phyloP scores from a whole-genome alignment of 2,797 vertebrate genomes.

The Acanthurus tractus region DNA sequence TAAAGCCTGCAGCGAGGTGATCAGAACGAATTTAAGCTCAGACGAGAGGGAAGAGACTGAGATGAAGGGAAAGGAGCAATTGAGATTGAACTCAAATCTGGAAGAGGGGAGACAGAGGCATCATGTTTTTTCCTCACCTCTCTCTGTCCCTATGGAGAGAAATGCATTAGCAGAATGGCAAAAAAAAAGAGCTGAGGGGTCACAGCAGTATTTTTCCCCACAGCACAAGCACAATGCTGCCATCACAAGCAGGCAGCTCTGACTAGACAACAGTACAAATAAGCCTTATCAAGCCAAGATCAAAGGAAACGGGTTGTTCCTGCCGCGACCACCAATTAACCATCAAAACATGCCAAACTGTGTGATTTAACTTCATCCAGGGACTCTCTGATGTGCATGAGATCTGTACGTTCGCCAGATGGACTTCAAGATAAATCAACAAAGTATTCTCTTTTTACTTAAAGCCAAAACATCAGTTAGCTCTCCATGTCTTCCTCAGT shows the following conservation, averaged over 20 bases:
- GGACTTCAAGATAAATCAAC: slow-evolving; percentile 31
- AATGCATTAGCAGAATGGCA: slow-evolving; percentile 70
- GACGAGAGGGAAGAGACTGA: slow-evolving; percentile 27
- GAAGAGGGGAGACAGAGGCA: slow-evolving; percentile 34
- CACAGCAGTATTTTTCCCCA: slow-evolving; percentile 40
- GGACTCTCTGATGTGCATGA: slow-evolving; percentile 24
- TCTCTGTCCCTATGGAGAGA: slow-evolving; percentile 58
- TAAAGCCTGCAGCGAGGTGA: slow-evolving; percentile 49
- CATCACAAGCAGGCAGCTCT: slow-evolving; percentile 38
- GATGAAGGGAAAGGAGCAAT: slow-evolving; percentile 48
- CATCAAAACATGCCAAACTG: slow-evolving; percentile 38
- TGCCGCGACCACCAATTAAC: slow-evolving; percentile 31
- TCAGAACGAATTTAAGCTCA: slow-evolving; percentile 52
- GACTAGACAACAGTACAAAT: slow-evolving; percentile 31
- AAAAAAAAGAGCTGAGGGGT: slow-evolving; percentile 52
- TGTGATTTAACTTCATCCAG: slow-evolving; percentile 40
- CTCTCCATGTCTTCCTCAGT: slow-evolving; percentile 27
- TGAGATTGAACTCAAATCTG: slow-evolving; percentile 37
- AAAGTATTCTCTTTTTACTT: slow-evolving; percentile 52
- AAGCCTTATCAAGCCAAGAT: slow-evolving; percentile 9
- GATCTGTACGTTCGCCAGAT: slow-evolving; percentile 13
- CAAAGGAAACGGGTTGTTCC: slow-evolving; percentile 49
- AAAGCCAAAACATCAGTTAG: slow-evolving; percentile 34
- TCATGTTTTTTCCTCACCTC: slow-evolving; percentile 50
- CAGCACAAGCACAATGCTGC: slow-evolving; percentile 37